Evolutionary conservation across 1,140 invertebrate genomes (phyloP).

Genomic region (Drosophila rhopaloa): DNA sequence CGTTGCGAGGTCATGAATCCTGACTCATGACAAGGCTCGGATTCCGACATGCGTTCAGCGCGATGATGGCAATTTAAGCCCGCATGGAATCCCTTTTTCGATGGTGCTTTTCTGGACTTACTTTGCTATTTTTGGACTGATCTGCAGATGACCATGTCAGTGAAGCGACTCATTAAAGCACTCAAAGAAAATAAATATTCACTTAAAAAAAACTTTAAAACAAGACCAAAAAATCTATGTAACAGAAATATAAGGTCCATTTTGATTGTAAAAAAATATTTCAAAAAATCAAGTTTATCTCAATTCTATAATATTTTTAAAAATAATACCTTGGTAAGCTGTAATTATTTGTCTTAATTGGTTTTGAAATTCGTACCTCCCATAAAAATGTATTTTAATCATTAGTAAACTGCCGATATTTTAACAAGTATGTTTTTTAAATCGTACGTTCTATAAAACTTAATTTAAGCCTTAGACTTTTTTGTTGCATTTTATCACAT

Average conservation of each 20-base stretch:
- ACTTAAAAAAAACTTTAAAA: not conserved
- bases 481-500: not conserved
- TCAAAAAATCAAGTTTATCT: too few relatives aligned
- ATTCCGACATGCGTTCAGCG: conserved; percentile 72
- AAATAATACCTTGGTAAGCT: too few relatives aligned
- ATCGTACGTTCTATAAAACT: too few relatives aligned
- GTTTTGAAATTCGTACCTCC: too few relatives aligned
- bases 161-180: not conserved
- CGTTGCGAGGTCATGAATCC: conserved; percentile 54
- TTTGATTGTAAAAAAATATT: too few relatives aligned
- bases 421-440: too few relatives aligned
- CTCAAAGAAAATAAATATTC: not conserved
- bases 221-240: too few relatives aligned
- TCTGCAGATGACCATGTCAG: conserved; percentile 29
- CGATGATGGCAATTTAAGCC: conserved; percentile 80
- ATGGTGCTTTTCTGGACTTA: not conserved
- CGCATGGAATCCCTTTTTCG: conserved; percentile 31
- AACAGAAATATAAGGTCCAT: too few relatives aligned
- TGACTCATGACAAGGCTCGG: conserved; percentile 34
- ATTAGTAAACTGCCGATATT: too few relatives aligned
- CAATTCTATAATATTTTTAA: too few relatives aligned
- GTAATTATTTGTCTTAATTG: too few relatives aligned
- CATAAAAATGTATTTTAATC: too few relatives aligned
- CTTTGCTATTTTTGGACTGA: not conserved
- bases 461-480: not conserved